phyloP scores from a whole-genome alignment of 35 echinoderm and acorn worm genomes.

The Hemicentrotus pulcherrimus region DNA sequence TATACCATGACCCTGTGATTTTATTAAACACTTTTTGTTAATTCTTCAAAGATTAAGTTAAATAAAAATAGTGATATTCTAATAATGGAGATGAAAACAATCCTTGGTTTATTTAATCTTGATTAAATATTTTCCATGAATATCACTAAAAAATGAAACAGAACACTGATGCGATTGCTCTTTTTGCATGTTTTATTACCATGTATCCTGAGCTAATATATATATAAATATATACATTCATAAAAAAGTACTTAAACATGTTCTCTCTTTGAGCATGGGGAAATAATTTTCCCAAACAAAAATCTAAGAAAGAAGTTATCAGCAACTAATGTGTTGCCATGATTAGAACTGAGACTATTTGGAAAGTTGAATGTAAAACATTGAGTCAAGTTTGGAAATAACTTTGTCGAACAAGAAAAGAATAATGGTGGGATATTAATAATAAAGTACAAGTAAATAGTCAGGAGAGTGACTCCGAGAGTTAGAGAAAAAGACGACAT shows the following conservation, averaged over 20 bases:
- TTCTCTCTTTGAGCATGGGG: neutral
- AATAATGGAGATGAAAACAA: no score
- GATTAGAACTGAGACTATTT: no score
- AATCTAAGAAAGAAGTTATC: neutral
- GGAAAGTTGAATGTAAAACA: neutral
- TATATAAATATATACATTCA: conserved; percentile 39
- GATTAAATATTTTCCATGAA: no score
- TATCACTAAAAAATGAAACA: neutral
- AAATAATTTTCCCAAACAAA: neutral
- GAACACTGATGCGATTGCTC: neutral
- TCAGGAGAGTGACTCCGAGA: no score
- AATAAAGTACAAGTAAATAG: neutral
- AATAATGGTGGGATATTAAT: neutral
- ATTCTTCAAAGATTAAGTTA: no score
- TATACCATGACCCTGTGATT: no score
- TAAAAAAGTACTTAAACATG: neutral
- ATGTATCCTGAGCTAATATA: conserved; percentile 22
- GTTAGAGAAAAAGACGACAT: no score
- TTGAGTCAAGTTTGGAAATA: neutral
- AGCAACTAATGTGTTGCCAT: neutral
- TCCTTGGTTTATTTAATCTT: no score
- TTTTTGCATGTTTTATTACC: conserved; percentile 29
- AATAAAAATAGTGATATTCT: no score
- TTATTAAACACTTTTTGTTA: no score
- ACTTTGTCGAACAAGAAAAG: neutral